Percentiles rank a stretch among this genome's conserved stretches.
These are phyloP conservation scores for Agonum fuliginosum DNA, from an alignment of 2,888 invertebrate species.

Conservation along the genomic window DNA sequence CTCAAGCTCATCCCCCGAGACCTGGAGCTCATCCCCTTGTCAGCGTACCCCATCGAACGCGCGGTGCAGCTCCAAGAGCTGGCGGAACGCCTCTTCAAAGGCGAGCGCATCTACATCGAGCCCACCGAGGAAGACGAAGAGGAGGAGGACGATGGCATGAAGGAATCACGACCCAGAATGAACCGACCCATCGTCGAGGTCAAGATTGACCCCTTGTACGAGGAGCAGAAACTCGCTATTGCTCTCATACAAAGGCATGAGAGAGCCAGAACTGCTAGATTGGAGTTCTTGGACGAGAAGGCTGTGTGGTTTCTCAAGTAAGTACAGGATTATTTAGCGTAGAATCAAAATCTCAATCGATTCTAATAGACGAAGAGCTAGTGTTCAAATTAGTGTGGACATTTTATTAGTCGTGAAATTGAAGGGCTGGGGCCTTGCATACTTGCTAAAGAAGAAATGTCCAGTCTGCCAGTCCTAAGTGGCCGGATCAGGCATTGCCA, in stretches of 20 bases:
- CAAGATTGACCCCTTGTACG: conserved; percentile 62
- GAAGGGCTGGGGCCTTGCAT: too few relatives aligned
- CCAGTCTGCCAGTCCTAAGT: too few relatives aligned
- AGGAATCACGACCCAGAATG: conserved; percentile 26
- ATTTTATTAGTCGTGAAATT: too few relatives aligned
- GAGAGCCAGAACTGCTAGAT: conserved; percentile 70
- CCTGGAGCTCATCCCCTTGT: conserved; percentile 74
- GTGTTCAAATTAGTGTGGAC: too few relatives aligned
- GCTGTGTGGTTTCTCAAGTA: conserved; percentile 14
- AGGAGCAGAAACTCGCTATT: conserved; percentile 66
- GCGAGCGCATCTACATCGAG: conserved; percentile 67
- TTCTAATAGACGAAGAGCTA: too few relatives aligned
- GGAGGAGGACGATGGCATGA: conserved; percentile 40
- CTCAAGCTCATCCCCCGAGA: conserved; percentile 81
- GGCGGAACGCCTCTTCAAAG: conserved; percentile 57
- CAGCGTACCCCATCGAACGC: conserved; percentile 5
- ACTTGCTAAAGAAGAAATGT: too few relatives aligned
- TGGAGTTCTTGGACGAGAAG: conserved; percentile 43
- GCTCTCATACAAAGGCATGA: conserved; percentile 72
- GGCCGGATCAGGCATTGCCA: too few relatives aligned
- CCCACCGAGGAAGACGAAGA: conserved; percentile 63
- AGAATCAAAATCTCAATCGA: too few relatives aligned
- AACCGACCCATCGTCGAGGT: conserved; percentile 37
- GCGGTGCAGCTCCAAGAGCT: conserved; percentile 40
- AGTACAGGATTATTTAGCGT: too few relatives aligned